These are phyloP conservation scores for Beris chalybata DNA, from an alignment of 2,888 invertebrate genomes.

Conservation along the genomic window DNA sequence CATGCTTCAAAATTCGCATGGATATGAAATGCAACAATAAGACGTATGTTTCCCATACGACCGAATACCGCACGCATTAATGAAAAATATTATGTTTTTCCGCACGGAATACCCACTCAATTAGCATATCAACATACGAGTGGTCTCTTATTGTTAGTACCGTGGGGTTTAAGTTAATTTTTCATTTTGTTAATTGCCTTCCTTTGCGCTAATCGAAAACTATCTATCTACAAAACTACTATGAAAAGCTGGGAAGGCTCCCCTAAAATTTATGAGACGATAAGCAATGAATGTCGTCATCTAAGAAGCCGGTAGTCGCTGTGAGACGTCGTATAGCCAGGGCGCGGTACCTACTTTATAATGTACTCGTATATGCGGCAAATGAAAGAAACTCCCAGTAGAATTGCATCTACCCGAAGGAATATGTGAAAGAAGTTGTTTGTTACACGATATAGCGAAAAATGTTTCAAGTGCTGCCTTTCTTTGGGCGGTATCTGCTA, in stretches of 20 bases:
- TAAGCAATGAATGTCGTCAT: conserved; percentile 18
- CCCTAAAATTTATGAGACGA: conserved; percentile 17
- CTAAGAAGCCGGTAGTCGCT: not conserved
- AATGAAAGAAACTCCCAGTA: not conserved
- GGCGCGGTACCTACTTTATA: too few relatives aligned
- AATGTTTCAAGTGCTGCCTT: too few relatives aligned
- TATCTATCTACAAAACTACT: not conserved
- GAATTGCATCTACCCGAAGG: not conserved
- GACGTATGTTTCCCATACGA: too few relatives aligned
- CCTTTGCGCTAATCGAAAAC: not conserved
- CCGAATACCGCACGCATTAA: too few relatives aligned
- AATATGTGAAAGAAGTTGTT: conserved; percentile 4
- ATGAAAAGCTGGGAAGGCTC: not conserved
- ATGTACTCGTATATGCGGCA: too few relatives aligned
- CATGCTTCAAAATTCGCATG: too few relatives aligned
- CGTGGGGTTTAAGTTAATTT: not conserved
- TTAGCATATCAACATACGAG: not conserved
- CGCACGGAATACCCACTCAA: too few relatives aligned
- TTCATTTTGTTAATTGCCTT: not conserved
- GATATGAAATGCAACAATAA: too few relatives aligned
- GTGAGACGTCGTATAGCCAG: not conserved
- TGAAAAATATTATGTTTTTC: too few relatives aligned
- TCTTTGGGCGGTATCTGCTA: too few relatives aligned
- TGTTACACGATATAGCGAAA: too few relatives aligned
- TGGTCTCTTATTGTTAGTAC: not conserved